A percentile compares a stretch with the other conserved stretches of the same genome.
phyloP scores from a whole-genome alignment of 92 coral and sea anemone species.

The Epizoanthus rinbou region DNA sequence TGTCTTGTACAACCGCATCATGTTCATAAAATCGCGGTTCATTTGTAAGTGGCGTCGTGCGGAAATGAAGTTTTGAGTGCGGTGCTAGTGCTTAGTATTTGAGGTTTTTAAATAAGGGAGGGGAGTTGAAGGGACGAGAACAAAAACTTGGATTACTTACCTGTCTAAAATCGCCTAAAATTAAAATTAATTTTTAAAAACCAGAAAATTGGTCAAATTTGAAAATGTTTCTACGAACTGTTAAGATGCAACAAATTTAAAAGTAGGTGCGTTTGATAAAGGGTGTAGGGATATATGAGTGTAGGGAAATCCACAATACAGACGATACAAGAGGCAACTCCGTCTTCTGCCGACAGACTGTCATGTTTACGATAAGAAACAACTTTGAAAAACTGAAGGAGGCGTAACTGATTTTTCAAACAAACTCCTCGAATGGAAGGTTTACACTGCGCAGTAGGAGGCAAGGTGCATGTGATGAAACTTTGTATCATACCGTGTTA shows the following conservation, averaged over 20 bases:
- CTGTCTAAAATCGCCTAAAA: background rate
- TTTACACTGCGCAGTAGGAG: background rate
- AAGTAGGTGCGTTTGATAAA: slow-evolving; percentile 24
- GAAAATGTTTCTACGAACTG: background rate
- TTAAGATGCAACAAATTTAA: background rate
- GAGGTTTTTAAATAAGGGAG: no score
- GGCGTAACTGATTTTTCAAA: background rate
- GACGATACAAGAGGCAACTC: background rate
- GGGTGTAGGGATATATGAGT: no score
- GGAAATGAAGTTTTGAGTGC: no score
- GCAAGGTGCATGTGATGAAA: background rate
- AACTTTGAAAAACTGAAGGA: no score
- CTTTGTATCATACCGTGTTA: background rate
- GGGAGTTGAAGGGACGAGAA: no score
- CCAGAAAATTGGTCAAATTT: background rate
- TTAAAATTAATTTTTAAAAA: background rate
- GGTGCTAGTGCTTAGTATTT: no score
- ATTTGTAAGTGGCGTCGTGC: no score
- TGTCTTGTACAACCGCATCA: background rate
- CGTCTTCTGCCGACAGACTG: background rate
- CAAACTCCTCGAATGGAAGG: background rate
- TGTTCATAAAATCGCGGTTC: background rate
- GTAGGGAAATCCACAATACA: no score
- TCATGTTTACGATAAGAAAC: background rate
- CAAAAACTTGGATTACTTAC: no score